These are phyloP conservation scores for Stenopsyche tienmushanensis DNA, from an alignment of 1,140 invertebrate species.

Conservation along the genomic window DNA sequence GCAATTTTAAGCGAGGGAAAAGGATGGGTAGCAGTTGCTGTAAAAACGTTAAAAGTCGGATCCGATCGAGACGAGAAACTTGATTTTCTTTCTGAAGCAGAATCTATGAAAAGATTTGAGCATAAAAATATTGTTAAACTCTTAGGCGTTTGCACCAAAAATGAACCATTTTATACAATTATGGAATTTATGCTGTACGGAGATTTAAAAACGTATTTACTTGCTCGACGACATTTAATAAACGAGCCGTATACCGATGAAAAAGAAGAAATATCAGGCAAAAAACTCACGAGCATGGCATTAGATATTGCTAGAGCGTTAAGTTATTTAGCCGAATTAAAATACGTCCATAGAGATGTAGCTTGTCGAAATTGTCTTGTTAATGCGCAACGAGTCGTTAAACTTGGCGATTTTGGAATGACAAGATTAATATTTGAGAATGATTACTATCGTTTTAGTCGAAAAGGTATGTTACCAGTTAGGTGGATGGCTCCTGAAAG, in stretches of 20 bases:
- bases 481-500: constrained; percentile 93
- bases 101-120: constrained; percentile 89
- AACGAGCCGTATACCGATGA: constrained; percentile 68
- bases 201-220: constrained; percentile 84
- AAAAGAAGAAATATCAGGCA: constrained; percentile 73
- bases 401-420: constrained; percentile 94
- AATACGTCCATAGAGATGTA: constrained; percentile 85
- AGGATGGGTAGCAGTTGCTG: constrained; percentile 85
- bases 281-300: constrained; percentile 81
- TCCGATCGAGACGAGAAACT: constrained; percentile 82
- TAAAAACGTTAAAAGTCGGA: constrained; percentile 85
- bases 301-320: constrained; percentile 84
- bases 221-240: constrained; percentile 80
- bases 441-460: constrained; percentile 85
- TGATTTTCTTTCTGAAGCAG: constrained; percentile 92
- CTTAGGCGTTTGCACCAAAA: constrained; percentile 81
- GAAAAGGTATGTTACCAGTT: constrained; percentile 85
- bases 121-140: constrained; percentile 89
- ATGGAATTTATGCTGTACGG: constrained; percentile 95
- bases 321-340: constrained; percentile 74
- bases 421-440: constrained; percentile 83
- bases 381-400: constrained; percentile 76
- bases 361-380: constrained; percentile 88
- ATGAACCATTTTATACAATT: constrained; percentile 83
- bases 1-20: constrained; percentile 65